Conservation (phyloP, 2,888 invertebrate genomes). For the Cephus sareptanus region DNA sequence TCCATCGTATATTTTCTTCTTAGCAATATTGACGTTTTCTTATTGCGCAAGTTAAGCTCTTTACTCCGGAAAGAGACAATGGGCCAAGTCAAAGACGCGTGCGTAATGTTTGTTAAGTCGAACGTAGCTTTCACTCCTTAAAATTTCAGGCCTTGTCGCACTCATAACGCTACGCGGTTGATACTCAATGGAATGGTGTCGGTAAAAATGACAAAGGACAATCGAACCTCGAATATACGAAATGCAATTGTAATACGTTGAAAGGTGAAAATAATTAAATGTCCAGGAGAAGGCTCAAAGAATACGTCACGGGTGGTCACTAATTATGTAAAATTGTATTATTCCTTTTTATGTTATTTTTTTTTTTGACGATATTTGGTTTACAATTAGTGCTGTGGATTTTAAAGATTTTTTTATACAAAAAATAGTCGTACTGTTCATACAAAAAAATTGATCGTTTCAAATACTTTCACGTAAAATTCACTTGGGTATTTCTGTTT, state of each 20-base stretch:
- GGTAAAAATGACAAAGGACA: not conserved
- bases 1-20: not conserved
- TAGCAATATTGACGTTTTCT: not conserved
- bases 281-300: not conserved
- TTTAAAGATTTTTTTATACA: not conserved
- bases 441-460: too few species aligned
- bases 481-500: too few species aligned
- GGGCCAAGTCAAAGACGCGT: not conserved
- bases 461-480: too few species aligned
- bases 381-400: not conserved
- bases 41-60: not conserved
- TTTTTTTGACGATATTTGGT: not conserved
- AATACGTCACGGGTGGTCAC: not conserved
- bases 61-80: not conserved
- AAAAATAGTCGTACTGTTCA: not conserved
- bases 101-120: slow-evolving; percentile 37
- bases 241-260: not conserved
- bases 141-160: slow-evolving; percentile 17
- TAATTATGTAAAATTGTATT: not conserved
- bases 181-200: not conserved
- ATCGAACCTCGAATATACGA: not conserved
- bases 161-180: not conserved
- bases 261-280: not conserved
- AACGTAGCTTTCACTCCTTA: slow-evolving; percentile 34
- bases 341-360: too few species aligned